Evolutionary conservation across 2,797 vertebrate genomes (phyloP), one percentile per base, ranked within the genome.

Genomic region (Yasuhikotakia modesta): DNA sequence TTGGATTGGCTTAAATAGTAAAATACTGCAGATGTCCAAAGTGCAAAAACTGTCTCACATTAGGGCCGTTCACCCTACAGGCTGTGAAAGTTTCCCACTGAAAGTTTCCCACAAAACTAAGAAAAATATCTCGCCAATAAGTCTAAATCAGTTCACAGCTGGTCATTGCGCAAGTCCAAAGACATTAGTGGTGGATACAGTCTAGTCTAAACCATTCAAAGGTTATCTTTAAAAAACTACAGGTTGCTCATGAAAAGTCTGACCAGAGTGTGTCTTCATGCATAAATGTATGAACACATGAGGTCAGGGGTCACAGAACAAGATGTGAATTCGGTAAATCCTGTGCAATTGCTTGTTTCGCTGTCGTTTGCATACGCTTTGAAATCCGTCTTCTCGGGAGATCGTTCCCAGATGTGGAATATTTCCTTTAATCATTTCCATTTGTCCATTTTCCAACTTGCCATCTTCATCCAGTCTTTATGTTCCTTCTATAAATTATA

Each of bases 361-460:
- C 85, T 84, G 86, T 88, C 86, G 85, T 87, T 80, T 88, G 86
- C 78, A 82, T 87, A 85, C 84, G 88, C 90, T 91, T 91, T 92
- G 89, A 93, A 92, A 89, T 82, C 89, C 55, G 76, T 91, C 90
- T 90, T 90, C 87, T 86, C 86, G 84, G 86, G 84, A 85, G 91
- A 93, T 93, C 84, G 66, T 87, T 94, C 85, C 91, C 93, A 94
- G 91, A 93, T 93, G 93, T 86, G 75, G 87, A 91, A 91, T 92
- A 92, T 92, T 92, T 92, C 86, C 92, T 79, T 81, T 92, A 93
- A 93, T 93, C 89, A 82, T 89, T 92, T 91, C 91, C 91, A 92
- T 89, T 89, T 85, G 85, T 83, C 39, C 58, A 75, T 85, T 90
- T 87, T 87, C 85, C 85, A 57, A 11, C 17, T 1, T 87, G 89